Conservation (phyloP, 2,113 vertebrate species). For the Plectropomus leopardus region DNA sequence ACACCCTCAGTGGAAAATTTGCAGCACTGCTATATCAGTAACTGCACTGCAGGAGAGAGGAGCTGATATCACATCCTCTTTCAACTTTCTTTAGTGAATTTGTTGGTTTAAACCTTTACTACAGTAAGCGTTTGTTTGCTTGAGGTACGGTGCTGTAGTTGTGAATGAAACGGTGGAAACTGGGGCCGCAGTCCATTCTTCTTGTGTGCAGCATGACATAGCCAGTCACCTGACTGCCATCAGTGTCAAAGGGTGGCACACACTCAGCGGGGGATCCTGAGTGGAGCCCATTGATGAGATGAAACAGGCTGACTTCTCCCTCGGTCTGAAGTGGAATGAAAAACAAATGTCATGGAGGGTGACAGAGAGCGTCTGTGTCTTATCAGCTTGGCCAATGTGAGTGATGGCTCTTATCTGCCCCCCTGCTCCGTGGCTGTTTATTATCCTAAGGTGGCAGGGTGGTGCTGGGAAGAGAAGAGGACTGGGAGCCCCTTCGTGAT, state of each 20-base stretch:
- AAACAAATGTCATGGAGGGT: constrained; percentile 86
- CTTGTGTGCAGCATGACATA: constrained; percentile 65
- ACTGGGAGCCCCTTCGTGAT: constrained; percentile 80
- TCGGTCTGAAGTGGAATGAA: constrained; percentile 82
- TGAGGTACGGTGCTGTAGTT: constrained; percentile 21
- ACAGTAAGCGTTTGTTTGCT: constrained; percentile 17
- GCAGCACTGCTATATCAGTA: constrained; percentile 8
- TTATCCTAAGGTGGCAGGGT: constrained; percentile 85
- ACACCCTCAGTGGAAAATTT: constrained; percentile 31
- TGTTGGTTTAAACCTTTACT: constrained; percentile 2
- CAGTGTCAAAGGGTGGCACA: constrained; percentile 80
- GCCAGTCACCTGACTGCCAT: constrained; percentile 77
- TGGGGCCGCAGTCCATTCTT: constrained; percentile 62
- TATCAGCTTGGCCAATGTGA: constrained; percentile 84
- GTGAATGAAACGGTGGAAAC: constrained; percentile 43
- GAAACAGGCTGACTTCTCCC: constrained; percentile 83
- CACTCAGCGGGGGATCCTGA: constrained; percentile 76
- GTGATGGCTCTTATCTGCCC: constrained; percentile 85
- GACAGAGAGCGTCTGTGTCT: constrained; percentile 86
- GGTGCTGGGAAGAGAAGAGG: constrained; percentile 80
- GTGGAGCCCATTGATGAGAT: constrained; percentile 80
- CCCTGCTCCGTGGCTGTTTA: constrained; percentile 82
- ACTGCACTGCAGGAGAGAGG: neutral
- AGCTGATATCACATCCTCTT: constrained; percentile 3
- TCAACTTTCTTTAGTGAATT: constrained; percentile 5